Percentiles rank a stretch among this genome's conserved stretches.
phyloP scores from a whole-genome alignment of 2,113 vertebrate genomes.

The Plecotus auritus region DNA sequence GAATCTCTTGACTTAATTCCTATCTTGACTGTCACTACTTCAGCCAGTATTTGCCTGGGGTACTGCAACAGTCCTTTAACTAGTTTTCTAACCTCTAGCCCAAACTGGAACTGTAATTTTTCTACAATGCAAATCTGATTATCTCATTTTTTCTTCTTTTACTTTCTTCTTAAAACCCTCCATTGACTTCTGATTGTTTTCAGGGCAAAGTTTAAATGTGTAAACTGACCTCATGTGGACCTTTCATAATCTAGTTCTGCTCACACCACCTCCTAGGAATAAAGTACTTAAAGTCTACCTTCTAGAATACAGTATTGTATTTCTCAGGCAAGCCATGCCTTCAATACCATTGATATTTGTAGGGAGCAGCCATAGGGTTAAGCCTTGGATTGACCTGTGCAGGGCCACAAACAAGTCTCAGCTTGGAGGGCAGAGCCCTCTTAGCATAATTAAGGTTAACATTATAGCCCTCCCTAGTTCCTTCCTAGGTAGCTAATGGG shows the following conservation, averaged over 20 bases:
- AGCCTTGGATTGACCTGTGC: too few relatives aligned
- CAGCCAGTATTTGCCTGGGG: not conserved
- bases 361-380: too few relatives aligned
- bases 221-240: not conserved
- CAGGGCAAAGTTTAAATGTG: not conserved
- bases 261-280: not conserved
- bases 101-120: not conserved
- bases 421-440: too few relatives aligned
- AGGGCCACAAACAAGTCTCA: too few relatives aligned
- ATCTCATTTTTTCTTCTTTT: not conserved
- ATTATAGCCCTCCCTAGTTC: too few relatives aligned
- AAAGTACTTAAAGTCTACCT: not conserved
- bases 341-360: not conserved
- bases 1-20: not conserved
- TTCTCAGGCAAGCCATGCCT: not conserved
- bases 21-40: not conserved
- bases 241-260: not conserved
- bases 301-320: not conserved
- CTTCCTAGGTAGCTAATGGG: too few relatives aligned
- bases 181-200: not conserved
- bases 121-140: not conserved
- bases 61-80: not conserved
- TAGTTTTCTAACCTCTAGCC: not conserved
- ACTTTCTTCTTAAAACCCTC: conserved; percentile 11
- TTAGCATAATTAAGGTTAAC: too few relatives aligned